A percentile compares a stretch with the other conserved stretches of the same genome.
phyloP scores from a whole-genome alignment of 2,797 vertebrate species.

The Mycteria americana region DNA sequence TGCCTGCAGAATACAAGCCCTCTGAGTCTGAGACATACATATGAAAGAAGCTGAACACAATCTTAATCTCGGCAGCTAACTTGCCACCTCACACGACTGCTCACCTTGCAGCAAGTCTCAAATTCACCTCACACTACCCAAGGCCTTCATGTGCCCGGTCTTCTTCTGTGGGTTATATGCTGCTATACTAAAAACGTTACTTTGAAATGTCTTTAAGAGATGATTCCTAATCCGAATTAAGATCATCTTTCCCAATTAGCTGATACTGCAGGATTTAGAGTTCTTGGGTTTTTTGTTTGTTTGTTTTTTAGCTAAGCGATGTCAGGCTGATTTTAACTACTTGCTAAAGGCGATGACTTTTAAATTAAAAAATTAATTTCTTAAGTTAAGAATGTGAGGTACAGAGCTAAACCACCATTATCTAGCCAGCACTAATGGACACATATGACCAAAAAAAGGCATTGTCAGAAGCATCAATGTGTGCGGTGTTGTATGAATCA shows the following conservation, averaged over 20 bases:
- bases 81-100: neutral
- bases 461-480: rapidly evolving
- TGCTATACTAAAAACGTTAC: neutral
- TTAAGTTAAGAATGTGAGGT: neutral
- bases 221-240: neutral
- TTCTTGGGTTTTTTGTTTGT: too few relatives aligned
- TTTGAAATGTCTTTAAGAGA: conserved; percentile 33
- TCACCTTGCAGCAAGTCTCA: neutral
- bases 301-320: neutral
- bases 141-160: neutral
- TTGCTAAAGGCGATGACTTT: neutral
- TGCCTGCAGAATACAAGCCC: neutral
- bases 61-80: neutral
- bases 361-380: neutral
- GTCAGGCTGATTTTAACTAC: neutral
- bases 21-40: too few relatives aligned
- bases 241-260: neutral
- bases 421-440: neutral
- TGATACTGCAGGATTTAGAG: neutral
- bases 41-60: neutral
- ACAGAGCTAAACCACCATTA: neutral
- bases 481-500: rapidly evolving
- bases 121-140: neutral
- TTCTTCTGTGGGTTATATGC: neutral
- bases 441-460: neutral